Percentiles rank a stretch among this genome's conserved stretches.
These are phyloP conservation scores for Xiphias gladius DNA, from an alignment of 2,113 vertebrate genomes.

Conservation along the genomic window DNA sequence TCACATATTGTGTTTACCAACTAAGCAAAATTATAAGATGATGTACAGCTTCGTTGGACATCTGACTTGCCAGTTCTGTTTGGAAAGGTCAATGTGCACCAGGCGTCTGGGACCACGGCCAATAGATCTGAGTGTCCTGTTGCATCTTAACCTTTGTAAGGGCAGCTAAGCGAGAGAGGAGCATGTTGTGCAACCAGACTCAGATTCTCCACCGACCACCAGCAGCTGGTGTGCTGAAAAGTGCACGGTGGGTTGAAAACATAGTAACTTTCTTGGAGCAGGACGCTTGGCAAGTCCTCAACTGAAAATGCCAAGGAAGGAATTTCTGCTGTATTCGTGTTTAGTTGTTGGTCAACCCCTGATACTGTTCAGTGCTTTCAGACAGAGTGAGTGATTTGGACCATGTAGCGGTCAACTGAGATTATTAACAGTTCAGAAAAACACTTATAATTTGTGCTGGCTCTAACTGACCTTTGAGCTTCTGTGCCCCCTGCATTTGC, in stretches of 20 bases:
- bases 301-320: neutral
- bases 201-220: slow-evolving; percentile 49
- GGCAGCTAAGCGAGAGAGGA: slow-evolving; percentile 20
- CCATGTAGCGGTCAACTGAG: neutral
- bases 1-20: neutral
- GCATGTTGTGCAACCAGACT: slow-evolving; percentile 50
- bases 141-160: slow-evolving; percentile 72
- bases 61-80: slow-evolving; percentile 19
- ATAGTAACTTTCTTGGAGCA: slow-evolving; percentile 11
- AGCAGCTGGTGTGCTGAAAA: slow-evolving; percentile 44
- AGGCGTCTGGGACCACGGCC: slow-evolving; percentile 34
- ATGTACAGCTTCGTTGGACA: neutral
- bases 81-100: slow-evolving; percentile 69
- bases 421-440: neutral
- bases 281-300: neutral
- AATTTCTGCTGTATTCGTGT: neutral
- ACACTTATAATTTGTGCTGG: neutral
- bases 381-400: neutral
- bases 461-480: slow-evolving; percentile 87
- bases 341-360: neutral
- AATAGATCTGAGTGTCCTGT: slow-evolving; percentile 67
- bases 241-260: slow-evolving; percentile 17
- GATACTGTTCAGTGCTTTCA: neutral
- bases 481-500: slow-evolving; percentile 86
- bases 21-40: neutral